Evolutionary conservation across 1,140 invertebrate species (phyloP), one percentile per base, ranked within the genome.

Genomic region (Pseudachorutes palmiensis): DNA sequence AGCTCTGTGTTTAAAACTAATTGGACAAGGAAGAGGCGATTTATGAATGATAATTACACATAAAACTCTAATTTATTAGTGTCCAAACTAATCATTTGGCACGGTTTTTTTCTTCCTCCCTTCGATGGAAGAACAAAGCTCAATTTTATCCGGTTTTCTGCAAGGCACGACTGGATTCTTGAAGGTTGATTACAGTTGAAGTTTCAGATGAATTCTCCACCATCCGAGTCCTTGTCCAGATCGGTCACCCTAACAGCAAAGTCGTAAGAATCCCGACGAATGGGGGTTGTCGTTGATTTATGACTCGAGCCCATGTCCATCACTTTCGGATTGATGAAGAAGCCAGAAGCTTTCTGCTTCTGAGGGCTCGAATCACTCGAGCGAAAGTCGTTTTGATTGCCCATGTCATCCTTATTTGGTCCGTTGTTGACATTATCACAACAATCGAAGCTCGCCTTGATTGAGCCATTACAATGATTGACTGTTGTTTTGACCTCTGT

Each of bases 401-500:
- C n/a, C n/a, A n/a, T n/a, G n/a, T n/a, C n/a, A n/a, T n/a, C n/a
- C n/a, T n/a, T n/a, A n/a, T n/a, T n/a, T n/a, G n/a, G n/a, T n/a
- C n/a, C n/a, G n/a, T n/a, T n/a, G n/a, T n/a, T n/a, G n/a, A n/a
- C n/a, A n/a, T n/a, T n/a, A n/a, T n/a, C n/a, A n/a, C n/a, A n/a
- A n/a, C n/a, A n/a, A n/a, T n/a, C n/a, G n/a, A n/a, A n/a, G n/a
- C n/a, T n/a, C n/a, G n/a, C n/a, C n/a, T n/a, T n/a, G n/a, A n/a
- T n/a, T n/a, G n/a, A n/a, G n/a, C n/a, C n/a, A n/a, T n/a, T n/a
- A n/a, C n/a, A n/a, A n/a, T n/a, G n/a, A n/a, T n/a, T 64, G 9
- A 64, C 24, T 31, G 24, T 51, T 9, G 62, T 64, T 51, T 64
- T 64, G 16, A 64, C 62, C 36, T 64, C 48, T 9, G 62, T 64